These are phyloP conservation scores for Meta bourneti DNA, from an alignment of 2,888 invertebrate genomes.

Conservation along the genomic window DNA sequence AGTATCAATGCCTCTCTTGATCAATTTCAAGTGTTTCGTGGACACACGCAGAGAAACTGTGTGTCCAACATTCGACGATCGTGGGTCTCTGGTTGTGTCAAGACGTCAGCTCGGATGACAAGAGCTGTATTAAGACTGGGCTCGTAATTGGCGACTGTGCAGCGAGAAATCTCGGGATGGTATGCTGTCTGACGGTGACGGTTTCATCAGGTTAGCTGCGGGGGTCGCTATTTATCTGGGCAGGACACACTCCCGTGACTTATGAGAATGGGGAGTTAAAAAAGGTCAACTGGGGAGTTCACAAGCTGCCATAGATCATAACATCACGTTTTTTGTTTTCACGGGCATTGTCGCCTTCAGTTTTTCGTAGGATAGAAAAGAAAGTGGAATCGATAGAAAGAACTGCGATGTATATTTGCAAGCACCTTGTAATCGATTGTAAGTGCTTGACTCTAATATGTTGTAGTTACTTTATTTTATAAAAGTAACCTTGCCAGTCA, in stretches of 20 bases:
- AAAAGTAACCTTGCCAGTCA: too few relatives aligned
- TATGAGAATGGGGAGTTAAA: slow-evolving; percentile 4
- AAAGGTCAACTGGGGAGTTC: slow-evolving; percentile 16
- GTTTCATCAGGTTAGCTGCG: slow-evolving; percentile 45
- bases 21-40: slow-evolving; percentile 30
- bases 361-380: background rate
- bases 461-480: too few relatives aligned
- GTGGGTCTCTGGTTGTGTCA: slow-evolving; percentile 38
- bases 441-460: too few relatives aligned
- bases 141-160: slow-evolving; percentile 28
- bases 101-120: slow-evolving; percentile 54
- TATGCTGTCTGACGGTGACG: slow-evolving; percentile 33
- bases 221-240: slow-evolving; percentile 51
- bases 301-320: slow-evolving; percentile 43
- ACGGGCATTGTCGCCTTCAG: slow-evolving; percentile 7
- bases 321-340: slow-evolving; percentile 26
- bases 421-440: too few relatives aligned
- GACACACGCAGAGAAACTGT: slow-evolving; percentile 34
- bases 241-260: slow-evolving; percentile 28
- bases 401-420: too few relatives aligned
- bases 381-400: too few relatives aligned
- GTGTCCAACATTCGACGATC: slow-evolving; percentile 47
- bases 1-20: background rate
- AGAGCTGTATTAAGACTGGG: slow-evolving; percentile 18
- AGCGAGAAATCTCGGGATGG: slow-evolving; percentile 5